Base-by-base conservation (phyloP, 2,113 vertebrate species). In the Nymphicus hollandicus region DNA sequence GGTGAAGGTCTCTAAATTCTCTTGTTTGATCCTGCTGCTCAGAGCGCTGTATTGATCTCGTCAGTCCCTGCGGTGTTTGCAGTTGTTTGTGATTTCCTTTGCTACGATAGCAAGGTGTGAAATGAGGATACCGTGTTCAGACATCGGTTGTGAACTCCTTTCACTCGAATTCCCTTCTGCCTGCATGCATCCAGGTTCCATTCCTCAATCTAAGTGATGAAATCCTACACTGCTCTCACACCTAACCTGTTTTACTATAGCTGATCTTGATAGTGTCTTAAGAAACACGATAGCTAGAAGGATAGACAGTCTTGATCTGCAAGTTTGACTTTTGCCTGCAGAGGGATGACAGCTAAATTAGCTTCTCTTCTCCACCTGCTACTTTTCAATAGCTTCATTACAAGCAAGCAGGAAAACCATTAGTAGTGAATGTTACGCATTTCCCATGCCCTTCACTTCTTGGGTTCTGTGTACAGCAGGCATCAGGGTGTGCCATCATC, bases 61-160 rank as follows among this genome's bases (percentile, higher is more conserved):
- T 11, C n/a, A 3, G 52, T 72, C 88, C 91, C 70, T 18, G 1
- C 22, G 81, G 76, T 37, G 28, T 31, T 56, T 17, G 9, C 61
- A 33, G 60, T 6, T 52, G 44, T 8, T 20, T 58, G 81, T 28
- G 78, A 13, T 63, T 64, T 64, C 81, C 83, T 82, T 35, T 28
- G 53, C 76, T 31, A 2, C 6, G 71, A 11, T 8, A n/a, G 69
- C 56, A 6, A 24, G 82, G n/a, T 76, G 72, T 20, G 81, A 39
- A 52, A 7, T 9, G 2, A 13, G 60, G 81, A 13, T 31, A 0
- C 41, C 3, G 1, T 2, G 29, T 19, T 13, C 24, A 17, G 73
- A 6, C 14, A 4, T 25, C 35, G 5, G 52, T 5, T 39, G 4
- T 0, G 5, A 53, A 61, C 64, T 72, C 41, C 46, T 50, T 50